A percentile compares a stretch with the other conserved stretches of the same genome.
Conservation (phyloP, 2,113 vertebrate genomes). For the Semicossyphus pulcher region DNA sequence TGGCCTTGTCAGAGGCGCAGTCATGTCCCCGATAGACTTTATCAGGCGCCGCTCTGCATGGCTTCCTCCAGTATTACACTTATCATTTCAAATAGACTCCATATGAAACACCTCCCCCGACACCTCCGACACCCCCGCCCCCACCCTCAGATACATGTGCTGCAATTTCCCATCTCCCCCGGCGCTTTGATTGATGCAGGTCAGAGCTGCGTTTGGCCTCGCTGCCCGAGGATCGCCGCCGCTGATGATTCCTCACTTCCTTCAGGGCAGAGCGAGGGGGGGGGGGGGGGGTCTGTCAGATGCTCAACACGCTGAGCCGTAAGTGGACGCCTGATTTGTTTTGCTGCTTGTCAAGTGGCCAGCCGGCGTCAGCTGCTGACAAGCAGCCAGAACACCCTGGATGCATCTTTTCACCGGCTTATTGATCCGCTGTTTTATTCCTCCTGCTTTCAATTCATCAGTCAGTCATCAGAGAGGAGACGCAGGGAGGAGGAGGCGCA, state of each 20-base stretch:
- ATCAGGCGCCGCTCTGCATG: constrained; percentile 46
- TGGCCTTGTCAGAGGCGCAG: constrained; percentile 56
- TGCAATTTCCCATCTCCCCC: constrained; percentile 66
- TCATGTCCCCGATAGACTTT: constrained; percentile 55
- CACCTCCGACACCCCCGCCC: too few relatives aligned
- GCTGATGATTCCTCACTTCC: constrained; percentile 48
- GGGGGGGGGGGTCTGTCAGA: constrained; percentile 28
- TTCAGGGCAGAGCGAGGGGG: not conserved
- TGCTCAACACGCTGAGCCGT: constrained; percentile 20
- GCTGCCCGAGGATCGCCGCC: constrained; percentile 24
- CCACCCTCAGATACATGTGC: constrained; percentile 36
- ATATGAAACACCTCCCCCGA: constrained; percentile 46
- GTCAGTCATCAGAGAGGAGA: not conserved
- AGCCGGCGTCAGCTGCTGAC: constrained; percentile 47
- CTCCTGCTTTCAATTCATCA: constrained; percentile 34
- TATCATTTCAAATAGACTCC: constrained; percentile 64
- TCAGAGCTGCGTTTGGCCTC: constrained; percentile 38
- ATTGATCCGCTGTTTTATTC: constrained; percentile 60
- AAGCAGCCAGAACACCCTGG: constrained; percentile 39
- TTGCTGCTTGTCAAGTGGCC: constrained; percentile 67
- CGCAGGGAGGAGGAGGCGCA: not conserved
- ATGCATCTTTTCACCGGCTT: constrained; percentile 22
- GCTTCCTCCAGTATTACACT: constrained; percentile 59
- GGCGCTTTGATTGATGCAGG: constrained; percentile 70
- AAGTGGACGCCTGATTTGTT: constrained; percentile 75